Base-by-base conservation (phyloP, 2,888 invertebrate genomes). In the Caenorhabditis virilis region DNA sequence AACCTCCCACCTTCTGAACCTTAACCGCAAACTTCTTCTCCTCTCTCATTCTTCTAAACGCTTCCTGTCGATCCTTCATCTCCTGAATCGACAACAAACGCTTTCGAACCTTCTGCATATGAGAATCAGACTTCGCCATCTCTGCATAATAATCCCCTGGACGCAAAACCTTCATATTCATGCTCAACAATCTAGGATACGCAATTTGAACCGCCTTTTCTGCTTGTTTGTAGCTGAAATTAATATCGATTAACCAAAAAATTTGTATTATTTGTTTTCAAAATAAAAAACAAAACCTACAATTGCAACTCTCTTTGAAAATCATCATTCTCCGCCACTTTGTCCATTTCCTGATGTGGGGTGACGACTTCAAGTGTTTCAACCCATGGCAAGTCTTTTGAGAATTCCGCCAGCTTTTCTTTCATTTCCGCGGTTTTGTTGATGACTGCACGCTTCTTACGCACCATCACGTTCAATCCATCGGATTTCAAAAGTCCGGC, bases 61-160 rank as follows among this genome's bases (percentile, higher is more conserved):
- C 91, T 83, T 97, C 95, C 0, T 91, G 90, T 71, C 91, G 88
- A 52, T 93, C 91, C 74, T 91, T 90, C 15, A 90, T 89, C 15
- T 89, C 88, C 82, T 95, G 91, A 82, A 72, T 60, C 33, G 71
- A 69, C 56, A 75, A 55, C 45, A 80, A 61, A 38, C 74, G 62
- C 54, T 72, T 73, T n/a, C 78, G 75, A 2, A 78, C 73, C 85
- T 93, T 95, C 80, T 94, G 93, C 98, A 98, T 98, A 80, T 98
- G 98, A 30, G 89, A 89, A 85, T 98, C 98, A 15, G 91, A 88
- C 85, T 98, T 98, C 0, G 93, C 93, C 98, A 98, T 98, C 87
- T 98, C 93, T 0, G 97, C 98, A 85, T 95, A 97, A 84, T 94
- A 98, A 85, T 97, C 97, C 55, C 92, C 91, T 0, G 98, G 98